Percentiles rank a stretch among this genome's conserved stretches.
Conservation (phyloP, 2,797 vertebrate genomes). For the Tapirus indicus region DNA sequence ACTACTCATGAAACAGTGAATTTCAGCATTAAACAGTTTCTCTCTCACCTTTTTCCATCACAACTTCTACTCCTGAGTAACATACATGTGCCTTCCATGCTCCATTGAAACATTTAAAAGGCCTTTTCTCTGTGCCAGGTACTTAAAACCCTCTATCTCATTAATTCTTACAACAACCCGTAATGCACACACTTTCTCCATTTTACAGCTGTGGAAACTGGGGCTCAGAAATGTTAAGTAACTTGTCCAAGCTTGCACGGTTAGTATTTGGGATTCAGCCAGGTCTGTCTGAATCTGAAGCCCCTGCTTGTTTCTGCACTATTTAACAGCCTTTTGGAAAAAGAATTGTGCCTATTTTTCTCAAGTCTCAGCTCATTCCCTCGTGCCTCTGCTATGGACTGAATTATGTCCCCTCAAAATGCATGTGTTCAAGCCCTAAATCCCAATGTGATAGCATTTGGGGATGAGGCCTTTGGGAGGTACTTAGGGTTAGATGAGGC, state of each 20-base stretch:
- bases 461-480: not conserved
- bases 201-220: conserved; percentile 37
- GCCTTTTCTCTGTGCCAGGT: not conserved
- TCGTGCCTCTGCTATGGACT: not conserved
- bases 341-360: not conserved
- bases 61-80: not conserved
- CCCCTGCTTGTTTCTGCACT: not conserved
- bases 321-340: not conserved
- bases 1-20: not conserved
- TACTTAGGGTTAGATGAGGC: not conserved
- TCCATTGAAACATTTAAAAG: not conserved
- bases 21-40: not conserved
- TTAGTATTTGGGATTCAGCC: not conserved
- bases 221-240: not conserved
- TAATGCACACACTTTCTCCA: not conserved
- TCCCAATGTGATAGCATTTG: not conserved
- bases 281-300: not conserved
- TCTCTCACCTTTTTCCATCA: not conserved
- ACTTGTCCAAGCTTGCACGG: not conserved
- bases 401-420: not conserved
- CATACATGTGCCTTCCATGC: not conserved
- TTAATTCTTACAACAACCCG: not conserved
- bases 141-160: not conserved
- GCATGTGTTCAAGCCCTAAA: not conserved
- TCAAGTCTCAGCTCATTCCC: not conserved